Conservation (phyloP, 2,797 vertebrate genomes). For the Hapalemur alaotrensis region DNA sequence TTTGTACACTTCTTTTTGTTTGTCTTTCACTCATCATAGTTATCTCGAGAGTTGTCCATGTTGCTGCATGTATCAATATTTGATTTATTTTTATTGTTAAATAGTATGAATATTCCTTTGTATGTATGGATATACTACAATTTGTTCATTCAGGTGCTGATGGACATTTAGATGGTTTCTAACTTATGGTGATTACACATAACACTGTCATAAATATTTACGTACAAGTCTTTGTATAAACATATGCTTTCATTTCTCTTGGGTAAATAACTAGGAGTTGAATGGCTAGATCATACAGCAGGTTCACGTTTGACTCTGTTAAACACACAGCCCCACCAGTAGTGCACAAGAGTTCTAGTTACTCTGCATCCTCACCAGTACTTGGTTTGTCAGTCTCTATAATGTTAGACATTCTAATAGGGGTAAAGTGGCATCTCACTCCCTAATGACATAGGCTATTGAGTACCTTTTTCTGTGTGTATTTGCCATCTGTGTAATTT, state of each 20-base stretch:
- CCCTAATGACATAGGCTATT: not conserved
- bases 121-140: not conserved
- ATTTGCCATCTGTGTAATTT: not conserved
- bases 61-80: not conserved
- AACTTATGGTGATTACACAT: not conserved
- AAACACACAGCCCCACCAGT: not conserved
- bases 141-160: not conserved
- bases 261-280: not conserved
- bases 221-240: not conserved
- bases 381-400: not conserved
- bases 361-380: not conserved
- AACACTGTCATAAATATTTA: not conserved
- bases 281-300: not conserved
- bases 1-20: not conserved
- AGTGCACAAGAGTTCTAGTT: not conserved
- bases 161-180: not conserved
- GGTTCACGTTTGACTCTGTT: not conserved
- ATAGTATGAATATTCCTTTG: not conserved
- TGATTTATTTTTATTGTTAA: not conserved
- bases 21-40: not conserved
- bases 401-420: not conserved
- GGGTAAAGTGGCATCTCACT: not conserved
- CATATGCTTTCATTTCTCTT: not conserved
- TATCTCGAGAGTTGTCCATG: not conserved
- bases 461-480: not conserved